Evolutionary conservation across 2,113 vertebrate genomes (phyloP).

Genomic region (Octodon degus): DNA sequence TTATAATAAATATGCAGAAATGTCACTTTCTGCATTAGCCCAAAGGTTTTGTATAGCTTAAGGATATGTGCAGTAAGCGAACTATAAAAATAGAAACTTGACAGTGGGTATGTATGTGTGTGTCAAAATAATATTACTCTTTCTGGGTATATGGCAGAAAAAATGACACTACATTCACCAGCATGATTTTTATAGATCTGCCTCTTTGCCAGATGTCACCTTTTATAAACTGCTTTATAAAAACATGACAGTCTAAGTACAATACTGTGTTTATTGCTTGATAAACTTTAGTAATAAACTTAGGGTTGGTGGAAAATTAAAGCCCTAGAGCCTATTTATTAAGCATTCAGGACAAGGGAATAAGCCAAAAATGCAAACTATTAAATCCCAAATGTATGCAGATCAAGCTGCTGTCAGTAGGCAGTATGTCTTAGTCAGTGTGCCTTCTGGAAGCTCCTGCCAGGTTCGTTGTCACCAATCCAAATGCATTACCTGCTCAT

Average conservation of each 20-base stretch:
- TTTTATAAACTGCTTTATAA: constrained; percentile 91
- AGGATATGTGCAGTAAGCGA: constrained; percentile 88
- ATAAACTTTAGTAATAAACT: constrained; percentile 89
- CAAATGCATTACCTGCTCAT: constrained; percentile 77
- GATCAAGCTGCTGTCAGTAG: constrained; percentile 67
- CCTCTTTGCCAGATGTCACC: constrained; percentile 91
- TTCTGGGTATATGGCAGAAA: constrained; percentile 88
- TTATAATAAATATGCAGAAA: constrained; percentile 90
- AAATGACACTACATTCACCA: constrained; percentile 88
- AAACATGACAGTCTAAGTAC: constrained; percentile 85
- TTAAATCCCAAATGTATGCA: constrained; percentile 70
- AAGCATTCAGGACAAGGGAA: constrained; percentile 82
- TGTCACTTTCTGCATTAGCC: constrained; percentile 90
- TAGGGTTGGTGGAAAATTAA: constrained; percentile 86
- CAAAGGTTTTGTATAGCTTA: constrained; percentile 91
- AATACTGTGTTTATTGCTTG: constrained; percentile 87
- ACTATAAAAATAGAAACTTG: constrained; percentile 91
- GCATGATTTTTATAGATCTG: constrained; percentile 83
- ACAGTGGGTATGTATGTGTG: constrained; percentile 89
- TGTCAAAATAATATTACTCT: constrained; percentile 92
- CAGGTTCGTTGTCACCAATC: constrained; percentile 65
- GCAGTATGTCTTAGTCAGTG: constrained; percentile 44
- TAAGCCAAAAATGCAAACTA: constrained; percentile 76
- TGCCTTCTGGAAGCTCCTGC: constrained; percentile 75
- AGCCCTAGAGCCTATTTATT: constrained; percentile 84